Conservation (phyloP, 1,140 invertebrate genomes). For the Procambarus virginalis region DNA sequence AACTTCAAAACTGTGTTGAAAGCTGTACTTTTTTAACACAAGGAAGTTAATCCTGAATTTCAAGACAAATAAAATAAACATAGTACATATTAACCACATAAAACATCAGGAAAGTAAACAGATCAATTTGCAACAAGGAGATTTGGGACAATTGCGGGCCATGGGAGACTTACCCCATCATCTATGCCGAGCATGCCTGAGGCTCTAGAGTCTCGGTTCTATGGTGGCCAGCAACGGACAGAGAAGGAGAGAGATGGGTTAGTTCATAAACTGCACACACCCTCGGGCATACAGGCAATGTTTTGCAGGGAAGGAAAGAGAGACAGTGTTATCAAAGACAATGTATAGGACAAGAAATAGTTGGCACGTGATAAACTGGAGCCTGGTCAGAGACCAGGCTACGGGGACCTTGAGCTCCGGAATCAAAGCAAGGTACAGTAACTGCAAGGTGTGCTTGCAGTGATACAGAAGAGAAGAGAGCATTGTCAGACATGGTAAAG, state of each 20-base stretch:
- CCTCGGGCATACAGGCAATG: not conserved
- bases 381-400: no score
- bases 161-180: slow-evolving; percentile 72
- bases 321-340: not conserved
- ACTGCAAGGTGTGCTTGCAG: no score
- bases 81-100: not conserved
- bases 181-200: slow-evolving; percentile 72
- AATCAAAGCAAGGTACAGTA: no score
- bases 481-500: no score
- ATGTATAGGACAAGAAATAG: not conserved
- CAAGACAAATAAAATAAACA: no score
- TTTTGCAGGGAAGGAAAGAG: not conserved
- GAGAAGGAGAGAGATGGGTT: slow-evolving; percentile 53
- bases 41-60: no score
- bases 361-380: not conserved
- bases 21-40: no score
- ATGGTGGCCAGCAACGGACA: slow-evolving; percentile 19
- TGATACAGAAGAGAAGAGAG: no score
- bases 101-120: not conserved
- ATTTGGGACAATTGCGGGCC: not conserved
- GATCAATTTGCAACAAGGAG: not conserved
- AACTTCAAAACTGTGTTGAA: no score
- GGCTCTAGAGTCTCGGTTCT: slow-evolving; percentile 53
- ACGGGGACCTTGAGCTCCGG: no score
- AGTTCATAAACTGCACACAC: slow-evolving; percentile 33